Evolutionary conservation across 2,113 vertebrate species (phyloP).

Genomic region (Callopanchax toddi): DNA sequence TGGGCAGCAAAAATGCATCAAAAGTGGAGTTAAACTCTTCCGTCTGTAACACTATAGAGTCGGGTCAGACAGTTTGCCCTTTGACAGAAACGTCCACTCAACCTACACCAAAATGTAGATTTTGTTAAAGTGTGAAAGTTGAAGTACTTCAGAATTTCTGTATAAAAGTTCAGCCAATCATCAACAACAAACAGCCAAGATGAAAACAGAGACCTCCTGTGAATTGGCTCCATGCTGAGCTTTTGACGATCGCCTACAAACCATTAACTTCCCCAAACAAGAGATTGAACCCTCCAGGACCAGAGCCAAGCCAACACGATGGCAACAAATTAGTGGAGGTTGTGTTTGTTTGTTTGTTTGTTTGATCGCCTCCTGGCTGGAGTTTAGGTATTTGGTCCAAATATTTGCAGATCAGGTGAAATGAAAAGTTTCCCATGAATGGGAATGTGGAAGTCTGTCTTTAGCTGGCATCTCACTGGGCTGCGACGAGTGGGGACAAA

Average conservation of each 20-base stretch:
- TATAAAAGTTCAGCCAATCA: background rate
- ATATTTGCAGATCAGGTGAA: background rate
- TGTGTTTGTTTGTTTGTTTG: constrained; percentile 33
- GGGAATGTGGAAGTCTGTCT: no score
- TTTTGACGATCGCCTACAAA: constrained; percentile 32
- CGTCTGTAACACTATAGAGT: no score
- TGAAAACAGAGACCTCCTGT: constrained; percentile 15
- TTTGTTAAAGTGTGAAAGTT: background rate
- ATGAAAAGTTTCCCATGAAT: background rate
- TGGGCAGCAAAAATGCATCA: no score
- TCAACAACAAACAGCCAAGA: background rate
- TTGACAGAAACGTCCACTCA: no score
- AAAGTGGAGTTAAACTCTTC: background rate
- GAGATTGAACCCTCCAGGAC: constrained; percentile 9
- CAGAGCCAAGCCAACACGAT: background rate
- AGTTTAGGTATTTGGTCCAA: background rate
- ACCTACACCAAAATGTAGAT: background rate
- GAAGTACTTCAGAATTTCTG: background rate
- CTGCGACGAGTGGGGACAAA: no score
- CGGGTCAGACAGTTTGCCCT: no score
- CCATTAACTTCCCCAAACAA: constrained; percentile 15
- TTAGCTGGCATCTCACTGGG: no score
- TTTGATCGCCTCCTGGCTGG: constrained; percentile 9
- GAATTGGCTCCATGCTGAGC: constrained; percentile 34
- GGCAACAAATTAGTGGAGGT: background rate